Evolutionary conservation across 2,113 vertebrate species (phyloP).

Genomic region (Peromyscus leucopus): DNA sequence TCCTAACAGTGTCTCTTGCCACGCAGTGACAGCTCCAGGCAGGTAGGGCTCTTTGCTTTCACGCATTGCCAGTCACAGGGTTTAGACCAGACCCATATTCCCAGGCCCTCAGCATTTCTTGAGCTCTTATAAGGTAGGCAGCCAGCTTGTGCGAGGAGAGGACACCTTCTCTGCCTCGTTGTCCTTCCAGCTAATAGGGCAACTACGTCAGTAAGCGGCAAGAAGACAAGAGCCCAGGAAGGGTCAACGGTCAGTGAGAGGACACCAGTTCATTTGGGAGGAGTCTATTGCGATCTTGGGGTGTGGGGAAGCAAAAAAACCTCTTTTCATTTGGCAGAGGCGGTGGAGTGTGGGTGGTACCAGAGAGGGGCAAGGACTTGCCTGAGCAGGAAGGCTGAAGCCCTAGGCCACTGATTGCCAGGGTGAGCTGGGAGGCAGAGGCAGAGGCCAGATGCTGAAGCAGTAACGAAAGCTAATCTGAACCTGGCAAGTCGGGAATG

Average conservation of each 20-base stretch:
- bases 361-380: not conserved
- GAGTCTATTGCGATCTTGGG: not conserved
- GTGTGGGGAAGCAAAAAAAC: not conserved
- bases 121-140: not conserved
- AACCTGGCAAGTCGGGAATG: not conserved
- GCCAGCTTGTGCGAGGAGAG: not conserved
- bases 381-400: not conserved
- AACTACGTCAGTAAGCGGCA: not conserved
- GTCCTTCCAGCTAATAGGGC: not conserved
- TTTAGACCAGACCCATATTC: not conserved
- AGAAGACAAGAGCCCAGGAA: fast-evolving
- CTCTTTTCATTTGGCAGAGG: not conserved
- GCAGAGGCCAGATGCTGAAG: not conserved
- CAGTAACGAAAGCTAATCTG: not conserved
- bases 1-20: not conserved
- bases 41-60: not conserved
- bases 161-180: not conserved
- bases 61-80: fast-evolving
- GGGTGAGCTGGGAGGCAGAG: not conserved
- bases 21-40: not conserved
- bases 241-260: not conserved
- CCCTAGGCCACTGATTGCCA: fast-evolving
- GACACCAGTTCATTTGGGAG: not conserved
- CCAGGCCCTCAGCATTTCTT: not conserved
- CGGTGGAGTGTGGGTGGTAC: not conserved